These are phyloP conservation scores for Cremastobaeus sp. DNA, from an alignment of 2,888 invertebrate species.

Conservation along the genomic window DNA sequence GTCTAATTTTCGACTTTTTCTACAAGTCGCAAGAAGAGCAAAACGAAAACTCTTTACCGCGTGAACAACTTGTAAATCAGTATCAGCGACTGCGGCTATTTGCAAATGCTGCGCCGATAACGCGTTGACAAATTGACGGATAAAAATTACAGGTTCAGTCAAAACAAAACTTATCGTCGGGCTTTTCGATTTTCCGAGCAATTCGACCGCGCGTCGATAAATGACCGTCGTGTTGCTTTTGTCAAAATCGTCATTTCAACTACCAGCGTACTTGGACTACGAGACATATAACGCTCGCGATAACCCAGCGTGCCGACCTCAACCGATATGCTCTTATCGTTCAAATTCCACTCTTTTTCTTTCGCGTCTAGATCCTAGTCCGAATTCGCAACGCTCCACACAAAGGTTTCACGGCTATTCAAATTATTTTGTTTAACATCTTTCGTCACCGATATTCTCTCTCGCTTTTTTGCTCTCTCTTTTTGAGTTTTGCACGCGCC, in stretches of 20 bases:
- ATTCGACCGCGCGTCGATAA: conserved; percentile 35
- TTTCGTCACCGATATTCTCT: conserved; percentile 28
- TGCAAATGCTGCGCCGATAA: conserved; percentile 8
- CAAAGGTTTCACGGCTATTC: conserved; percentile 36
- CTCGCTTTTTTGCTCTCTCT: too few relatives aligned
- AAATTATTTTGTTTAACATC: conserved; percentile 30
- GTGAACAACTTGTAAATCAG: neutral
- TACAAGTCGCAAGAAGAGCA: conserved; percentile 13
- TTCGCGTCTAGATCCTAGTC: conserved; percentile 50
- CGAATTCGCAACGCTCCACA: conserved; percentile 42
- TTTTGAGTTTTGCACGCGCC: too few relatives aligned
- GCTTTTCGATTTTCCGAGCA: conserved; percentile 10
- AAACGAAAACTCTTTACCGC: conserved; percentile 13
- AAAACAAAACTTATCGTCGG: conserved; percentile 8
- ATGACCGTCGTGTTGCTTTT: conserved; percentile 54
- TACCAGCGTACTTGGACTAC: conserved; percentile 57
- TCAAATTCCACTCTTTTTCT: conserved; percentile 59
- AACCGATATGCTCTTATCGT: conserved; percentile 60
- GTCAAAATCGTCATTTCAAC: conserved; percentile 56
- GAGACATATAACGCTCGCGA: conserved; percentile 59
- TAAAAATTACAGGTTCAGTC: conserved; percentile 25
- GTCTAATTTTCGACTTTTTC: conserved; percentile 27
- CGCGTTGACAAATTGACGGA: conserved; percentile 29
- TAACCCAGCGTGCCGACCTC: conserved; percentile 61
- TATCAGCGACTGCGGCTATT: neutral